Percentiles rank a stretch among this genome's conserved stretches.
Conservation (phyloP, 2,888 invertebrate genomes). For the Iphiclides podalirius region DNA sequence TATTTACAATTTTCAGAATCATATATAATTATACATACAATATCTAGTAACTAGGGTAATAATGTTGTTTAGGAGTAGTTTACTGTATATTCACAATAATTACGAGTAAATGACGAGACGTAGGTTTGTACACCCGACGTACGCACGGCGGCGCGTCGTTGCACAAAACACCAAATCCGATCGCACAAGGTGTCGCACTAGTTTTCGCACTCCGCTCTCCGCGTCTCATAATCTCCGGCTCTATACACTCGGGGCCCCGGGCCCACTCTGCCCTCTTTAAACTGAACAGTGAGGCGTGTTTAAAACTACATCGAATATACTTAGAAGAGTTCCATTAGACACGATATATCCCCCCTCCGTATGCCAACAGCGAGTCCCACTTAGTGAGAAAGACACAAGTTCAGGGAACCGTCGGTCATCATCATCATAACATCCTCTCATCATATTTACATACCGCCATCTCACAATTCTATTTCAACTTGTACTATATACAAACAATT, state of each 20-base stretch:
- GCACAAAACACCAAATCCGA: constrained; percentile 74
- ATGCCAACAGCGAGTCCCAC: constrained; percentile 39
- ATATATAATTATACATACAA: constrained; percentile 60
- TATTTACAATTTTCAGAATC: constrained; percentile 77
- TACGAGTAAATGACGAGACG: constrained; percentile 63
- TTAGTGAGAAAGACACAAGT: constrained; percentile 37
- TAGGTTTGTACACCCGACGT: constrained; percentile 65
- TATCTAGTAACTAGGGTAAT: constrained; percentile 60
- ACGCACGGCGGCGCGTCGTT: constrained; percentile 62
- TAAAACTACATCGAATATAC: constrained; percentile 69
- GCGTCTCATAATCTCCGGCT: constrained; percentile 35
- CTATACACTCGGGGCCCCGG: constrained; percentile 46
- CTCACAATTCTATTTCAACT: constrained; percentile 71
- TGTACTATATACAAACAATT: constrained; percentile 80
- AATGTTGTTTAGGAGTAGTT: constrained; percentile 62
- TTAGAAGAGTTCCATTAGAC: constrained; percentile 51
- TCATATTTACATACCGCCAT: constrained; percentile 68
- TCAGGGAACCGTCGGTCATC: constrained; percentile 39
- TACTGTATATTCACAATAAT: constrained; percentile 78
- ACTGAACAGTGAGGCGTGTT: constrained; percentile 59
- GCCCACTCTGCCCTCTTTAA: constrained; percentile 62
- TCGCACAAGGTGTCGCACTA: constrained; percentile 29
- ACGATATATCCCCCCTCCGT: constrained; percentile 38
- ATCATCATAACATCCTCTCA: constrained; percentile 55
- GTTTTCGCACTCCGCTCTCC: not conserved